Percentiles rank a stretch among this genome's conserved stretches.
Evolutionary conservation across 2,113 vertebrate genomes (phyloP).

Genomic region (Acrocephalus arundinaceus): DNA sequence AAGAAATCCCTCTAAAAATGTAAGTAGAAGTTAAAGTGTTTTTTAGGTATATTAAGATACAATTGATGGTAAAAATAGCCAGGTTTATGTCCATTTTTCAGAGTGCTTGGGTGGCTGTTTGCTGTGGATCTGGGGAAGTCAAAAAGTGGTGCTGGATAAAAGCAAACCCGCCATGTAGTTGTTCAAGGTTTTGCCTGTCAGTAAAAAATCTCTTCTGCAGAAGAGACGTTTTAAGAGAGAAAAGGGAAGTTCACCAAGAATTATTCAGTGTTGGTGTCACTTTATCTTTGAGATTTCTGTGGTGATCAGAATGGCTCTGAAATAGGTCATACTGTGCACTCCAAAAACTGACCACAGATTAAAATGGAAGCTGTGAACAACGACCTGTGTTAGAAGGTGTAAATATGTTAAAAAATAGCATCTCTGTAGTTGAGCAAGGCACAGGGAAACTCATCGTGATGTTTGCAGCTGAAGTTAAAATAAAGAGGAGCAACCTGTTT

Average conservation of each 20-base stretch:
- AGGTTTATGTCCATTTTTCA: not conserved
- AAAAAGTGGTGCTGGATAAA: not conserved
- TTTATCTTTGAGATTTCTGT: not conserved
- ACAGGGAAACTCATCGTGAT: not conserved
- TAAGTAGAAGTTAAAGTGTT: not conserved
- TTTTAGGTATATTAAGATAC: not conserved
- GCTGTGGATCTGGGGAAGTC: not conserved
- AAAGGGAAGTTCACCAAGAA: not conserved
- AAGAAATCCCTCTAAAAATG: not conserved
- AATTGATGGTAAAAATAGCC: not conserved
- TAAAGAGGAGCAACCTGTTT: not conserved
- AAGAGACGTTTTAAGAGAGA: not conserved
- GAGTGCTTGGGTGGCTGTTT: not conserved
- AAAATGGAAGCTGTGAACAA: not conserved
- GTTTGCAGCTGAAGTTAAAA: not conserved
- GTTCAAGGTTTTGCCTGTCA: not conserved
- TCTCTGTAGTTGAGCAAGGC: not conserved
- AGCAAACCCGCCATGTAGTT: not conserved
- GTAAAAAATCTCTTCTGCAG: not conserved
- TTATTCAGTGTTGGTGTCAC: not conserved
- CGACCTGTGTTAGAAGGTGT: not conserved
- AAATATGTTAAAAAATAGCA: not conserved
- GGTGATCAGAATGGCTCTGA: not conserved
- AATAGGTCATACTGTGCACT: not conserved
- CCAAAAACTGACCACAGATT: not conserved